Conservation (phyloP, 2,888 invertebrate genomes). For the Plebejus anna region DNA sequence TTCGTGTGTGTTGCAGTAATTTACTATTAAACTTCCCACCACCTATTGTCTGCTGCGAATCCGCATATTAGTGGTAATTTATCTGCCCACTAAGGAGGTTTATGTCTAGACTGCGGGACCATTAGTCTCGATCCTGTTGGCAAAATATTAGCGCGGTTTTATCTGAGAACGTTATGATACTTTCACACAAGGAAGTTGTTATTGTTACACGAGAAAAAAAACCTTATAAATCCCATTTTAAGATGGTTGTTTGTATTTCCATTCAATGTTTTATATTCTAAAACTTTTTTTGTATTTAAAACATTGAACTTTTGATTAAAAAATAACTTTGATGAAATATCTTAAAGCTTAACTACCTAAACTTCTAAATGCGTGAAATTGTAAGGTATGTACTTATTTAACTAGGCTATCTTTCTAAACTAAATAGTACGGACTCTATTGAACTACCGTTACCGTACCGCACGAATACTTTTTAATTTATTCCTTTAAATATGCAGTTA, state of each 20-base stretch:
- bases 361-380: too few relatives aligned
- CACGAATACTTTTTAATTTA: slow-evolving; percentile 10
- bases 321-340: too few relatives aligned
- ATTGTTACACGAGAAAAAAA: background rate
- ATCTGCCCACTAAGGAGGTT: slow-evolving; percentile 28
- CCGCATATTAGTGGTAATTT: slow-evolving; percentile 13
- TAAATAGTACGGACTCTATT: background rate
- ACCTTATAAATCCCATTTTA: background rate
- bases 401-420: too few relatives aligned
- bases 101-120: slow-evolving; percentile 19
- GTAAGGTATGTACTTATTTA: too few relatives aligned
- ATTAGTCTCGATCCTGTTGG: slow-evolving; percentile 27
- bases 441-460: background rate
- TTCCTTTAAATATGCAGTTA: slow-evolving; percentile 16
- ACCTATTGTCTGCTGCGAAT: slow-evolving; percentile 16
- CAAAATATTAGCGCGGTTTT: slow-evolving; percentile 9
- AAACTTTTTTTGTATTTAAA: too few relatives aligned
- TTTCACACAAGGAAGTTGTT: slow-evolving; percentile 4
- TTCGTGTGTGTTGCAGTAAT: background rate
- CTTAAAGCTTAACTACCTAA: too few relatives aligned
- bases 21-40: slow-evolving; percentile 11
- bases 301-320: background rate
- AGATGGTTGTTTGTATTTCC: background rate
- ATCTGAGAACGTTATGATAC: background rate
- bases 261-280: background rate